Evolutionary conservation across 1,140 invertebrate genomes (phyloP), one percentile per base, ranked within the genome.

Genomic region (Papilio xuthus): DNA sequence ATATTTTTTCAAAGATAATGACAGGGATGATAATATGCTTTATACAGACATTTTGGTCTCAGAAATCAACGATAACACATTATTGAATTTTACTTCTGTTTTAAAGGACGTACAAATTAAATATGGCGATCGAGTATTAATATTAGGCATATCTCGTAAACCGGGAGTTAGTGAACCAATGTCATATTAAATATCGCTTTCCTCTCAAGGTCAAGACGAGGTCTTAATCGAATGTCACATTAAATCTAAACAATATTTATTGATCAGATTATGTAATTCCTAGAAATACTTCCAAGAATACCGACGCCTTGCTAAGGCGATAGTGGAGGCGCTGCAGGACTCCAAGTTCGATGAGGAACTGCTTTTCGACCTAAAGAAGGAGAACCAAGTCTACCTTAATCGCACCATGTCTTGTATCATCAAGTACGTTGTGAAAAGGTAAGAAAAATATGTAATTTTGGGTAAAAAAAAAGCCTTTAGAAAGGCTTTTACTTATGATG

Each of bases 371-470:
- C 83, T 93, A 56, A 92, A 89, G 83, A 93, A 93, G 83, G 92
- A 93, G 75, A 92, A 93, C 79, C 90, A 92, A 76, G 86, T 92
- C 0, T 90, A 88, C 79, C 82, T 92, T 12, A 93, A 93, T 75
- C 82, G 90, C 10, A 93, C 90, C 47, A 92, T 92, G 90, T 92
- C 92, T 0, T 77, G 91, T 0, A 78, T 93, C 76, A 91, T 93
- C 71, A 93, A 93, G 41, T 93, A 92, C 76, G 92, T 93, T 78
- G 89, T 93, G 0, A 93, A 93, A 84, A 80, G 90, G 90, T 92
- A 84, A 82, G 12, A n/a, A 77, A 15, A 13, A 53, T 37, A 37
- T 37, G 7, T 3, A 37, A 37, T 37, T 37, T 37, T 37, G 7
- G 32, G 32, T n/a, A 37, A 4, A 6, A 4, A 37, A 37, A 37